Conservation (phyloP, 2,113 vertebrate genomes). For the Archocentrus centrarchus region DNA sequence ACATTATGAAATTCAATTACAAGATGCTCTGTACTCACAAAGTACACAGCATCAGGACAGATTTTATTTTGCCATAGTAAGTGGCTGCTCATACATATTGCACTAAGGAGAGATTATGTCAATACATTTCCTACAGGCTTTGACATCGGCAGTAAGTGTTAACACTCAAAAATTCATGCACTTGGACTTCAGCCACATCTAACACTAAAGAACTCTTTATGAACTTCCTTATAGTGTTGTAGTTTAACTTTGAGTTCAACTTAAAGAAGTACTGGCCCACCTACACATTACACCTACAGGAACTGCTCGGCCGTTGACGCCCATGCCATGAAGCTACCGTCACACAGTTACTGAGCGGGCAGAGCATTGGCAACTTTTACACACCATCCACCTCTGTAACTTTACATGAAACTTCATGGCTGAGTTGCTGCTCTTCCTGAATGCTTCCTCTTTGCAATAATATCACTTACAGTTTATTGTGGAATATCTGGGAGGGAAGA, state of each 20-base stretch:
- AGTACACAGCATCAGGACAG: conserved; percentile 41
- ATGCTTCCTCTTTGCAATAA: no score
- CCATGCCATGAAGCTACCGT: not conserved
- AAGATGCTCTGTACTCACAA: conserved; percentile 60
- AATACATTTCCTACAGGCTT: conserved; percentile 60
- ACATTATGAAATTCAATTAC: conserved; percentile 67
- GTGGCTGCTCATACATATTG: conserved; percentile 65
- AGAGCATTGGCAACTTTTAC: not conserved
- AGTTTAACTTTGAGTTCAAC: conserved; percentile 22
- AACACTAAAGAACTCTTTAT: not conserved
- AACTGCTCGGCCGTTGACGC: not conserved
- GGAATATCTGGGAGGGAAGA: not conserved
- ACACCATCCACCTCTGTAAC: not conserved
- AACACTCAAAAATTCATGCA: conserved; percentile 59
- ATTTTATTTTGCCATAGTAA: conserved; percentile 57
- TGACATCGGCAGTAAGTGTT: conserved; percentile 52
- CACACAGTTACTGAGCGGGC: not conserved
- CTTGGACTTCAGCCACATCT: conserved; percentile 55
- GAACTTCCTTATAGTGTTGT: conserved; percentile 12
- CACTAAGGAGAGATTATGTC: conserved; percentile 66
- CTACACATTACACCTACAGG: not conserved
- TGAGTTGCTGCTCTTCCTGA: no score
- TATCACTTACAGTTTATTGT: no score
- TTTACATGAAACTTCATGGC: no score
- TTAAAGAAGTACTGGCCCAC: not conserved